These are phyloP conservation scores for Branchipolynoe longqiensis DNA, from an alignment of 2,888 invertebrate genomes.

Conservation along the genomic window DNA sequence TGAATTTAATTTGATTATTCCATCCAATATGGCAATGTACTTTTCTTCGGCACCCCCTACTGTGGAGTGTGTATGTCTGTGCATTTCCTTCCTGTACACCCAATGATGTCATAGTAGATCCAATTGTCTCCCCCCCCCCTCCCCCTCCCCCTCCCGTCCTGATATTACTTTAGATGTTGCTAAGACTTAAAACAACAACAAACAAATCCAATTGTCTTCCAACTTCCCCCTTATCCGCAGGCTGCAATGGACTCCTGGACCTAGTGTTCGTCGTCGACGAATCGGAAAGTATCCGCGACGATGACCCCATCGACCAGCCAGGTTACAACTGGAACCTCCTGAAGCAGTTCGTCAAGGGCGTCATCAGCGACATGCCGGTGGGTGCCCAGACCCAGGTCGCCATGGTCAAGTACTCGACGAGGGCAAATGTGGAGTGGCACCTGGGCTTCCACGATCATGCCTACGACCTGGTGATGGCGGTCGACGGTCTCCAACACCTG, in stretches of 20 bases:
- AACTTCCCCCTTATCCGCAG: background rate
- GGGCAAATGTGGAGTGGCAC: conserved; percentile 20
- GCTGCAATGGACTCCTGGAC: conserved; percentile 50
- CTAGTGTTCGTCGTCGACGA: conserved; percentile 53
- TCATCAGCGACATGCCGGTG: conserved; percentile 37
- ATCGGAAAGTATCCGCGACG: conserved; percentile 58
- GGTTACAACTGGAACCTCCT: conserved; percentile 53
- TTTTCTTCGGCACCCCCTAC: too few relatives aligned
- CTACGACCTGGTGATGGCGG: background rate
- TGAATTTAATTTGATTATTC: too few relatives aligned
- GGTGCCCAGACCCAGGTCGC: conserved; percentile 31
- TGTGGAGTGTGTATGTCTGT: too few relatives aligned
- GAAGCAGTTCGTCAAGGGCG: conserved; percentile 43
- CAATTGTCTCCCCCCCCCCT: too few relatives aligned
- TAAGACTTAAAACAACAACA: too few relatives aligned
- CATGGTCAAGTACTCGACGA: conserved; percentile 28
- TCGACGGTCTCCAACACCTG: conserved; percentile 3
- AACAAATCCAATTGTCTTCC: too few relatives aligned
- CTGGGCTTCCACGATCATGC: background rate
- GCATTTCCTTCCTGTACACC: too few relatives aligned
- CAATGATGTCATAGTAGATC: too few relatives aligned
- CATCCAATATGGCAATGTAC: too few relatives aligned
- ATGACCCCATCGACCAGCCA: conserved; percentile 45
- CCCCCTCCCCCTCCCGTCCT: too few relatives aligned
- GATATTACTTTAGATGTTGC: too few relatives aligned